Percentiles rank a stretch among this genome's conserved stretches.
Conservation (phyloP, 2,113 vertebrate species). For the Vimba vimba region DNA sequence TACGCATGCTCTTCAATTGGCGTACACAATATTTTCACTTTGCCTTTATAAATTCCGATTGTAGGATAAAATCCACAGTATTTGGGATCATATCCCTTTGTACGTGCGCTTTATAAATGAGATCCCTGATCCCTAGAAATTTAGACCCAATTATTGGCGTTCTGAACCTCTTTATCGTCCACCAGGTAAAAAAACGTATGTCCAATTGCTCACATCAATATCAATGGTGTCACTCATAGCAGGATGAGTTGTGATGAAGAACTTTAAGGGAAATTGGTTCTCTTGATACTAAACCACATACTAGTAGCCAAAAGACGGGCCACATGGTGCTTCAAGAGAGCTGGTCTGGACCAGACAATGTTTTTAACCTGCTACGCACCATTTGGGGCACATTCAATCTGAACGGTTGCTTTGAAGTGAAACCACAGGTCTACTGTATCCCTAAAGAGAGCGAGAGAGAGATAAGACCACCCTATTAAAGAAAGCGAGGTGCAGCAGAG, state of each 20-base stretch:
- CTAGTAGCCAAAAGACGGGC: conserved; percentile 9
- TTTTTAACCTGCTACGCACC: conserved; percentile 53
- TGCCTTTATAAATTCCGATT: not conserved
- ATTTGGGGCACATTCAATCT: conserved; percentile 49
- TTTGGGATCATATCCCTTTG: not conserved
- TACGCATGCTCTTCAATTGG: no score
- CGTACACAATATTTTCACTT: not conserved
- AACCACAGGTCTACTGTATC: conserved; percentile 26
- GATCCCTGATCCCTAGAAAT: not conserved
- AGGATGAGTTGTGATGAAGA: not conserved
- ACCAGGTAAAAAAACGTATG: not conserved
- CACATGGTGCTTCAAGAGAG: conserved; percentile 36
- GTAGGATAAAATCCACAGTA: not conserved
- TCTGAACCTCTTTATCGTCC: not conserved
- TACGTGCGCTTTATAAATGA: not conserved
- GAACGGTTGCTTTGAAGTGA: conserved; percentile 42
- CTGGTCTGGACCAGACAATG: conserved; percentile 23
- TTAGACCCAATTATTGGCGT: not conserved
- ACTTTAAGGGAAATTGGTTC: not conserved
- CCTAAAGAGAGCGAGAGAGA: conserved; percentile 21
- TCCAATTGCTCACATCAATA: not conserved
- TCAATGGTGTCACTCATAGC: not conserved
- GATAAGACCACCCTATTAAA: conserved; percentile 4
- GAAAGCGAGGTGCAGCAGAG: conserved; percentile 29
- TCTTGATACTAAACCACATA: not conserved